Percentiles rank a stretch among this genome's conserved stretches.
phyloP scores from a whole-genome alignment of 2,113 vertebrate genomes.

The Paedocypris sp. region DNA sequence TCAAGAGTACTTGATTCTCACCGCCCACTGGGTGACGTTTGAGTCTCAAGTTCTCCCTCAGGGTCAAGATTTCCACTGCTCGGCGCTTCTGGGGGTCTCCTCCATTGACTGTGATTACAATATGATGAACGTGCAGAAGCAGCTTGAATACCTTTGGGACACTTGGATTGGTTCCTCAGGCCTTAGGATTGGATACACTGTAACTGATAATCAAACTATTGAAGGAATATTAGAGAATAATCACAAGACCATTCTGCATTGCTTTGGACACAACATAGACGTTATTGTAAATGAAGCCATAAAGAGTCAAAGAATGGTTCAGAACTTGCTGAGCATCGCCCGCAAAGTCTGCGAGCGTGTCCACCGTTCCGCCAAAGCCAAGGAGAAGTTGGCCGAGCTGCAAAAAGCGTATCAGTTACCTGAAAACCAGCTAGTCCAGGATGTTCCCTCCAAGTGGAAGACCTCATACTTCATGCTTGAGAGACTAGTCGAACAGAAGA shows the following conservation, averaged over 20 bases:
- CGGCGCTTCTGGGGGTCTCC: constrained; percentile 81
- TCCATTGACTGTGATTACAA: constrained; percentile 85
- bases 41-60: constrained; percentile 74
- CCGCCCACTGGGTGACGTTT: constrained; percentile 89
- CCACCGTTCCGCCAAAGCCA: constrained; percentile 77
- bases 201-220: constrained; percentile 79
- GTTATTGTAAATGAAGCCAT: constrained; percentile 90
- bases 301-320: constrained; percentile 95
- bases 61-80: constrained; percentile 85
- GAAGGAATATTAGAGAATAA: constrained; percentile 76
- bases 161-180: constrained; percentile 83
- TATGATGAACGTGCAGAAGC: constrained; percentile 78
- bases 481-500: constrained; percentile 86
- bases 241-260: constrained; percentile 76
- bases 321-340: constrained; percentile 84
- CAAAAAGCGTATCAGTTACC: constrained; percentile 76
- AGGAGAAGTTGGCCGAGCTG: constrained; percentile 78
- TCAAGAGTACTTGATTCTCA: constrained; percentile 86
- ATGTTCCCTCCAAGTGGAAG: constrained; percentile 85
- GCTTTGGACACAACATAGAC: constrained; percentile 85
- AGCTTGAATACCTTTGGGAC: constrained; percentile 91
- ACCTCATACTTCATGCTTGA: constrained; percentile 93
- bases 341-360: constrained; percentile 91
- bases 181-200: constrained; percentile 83
- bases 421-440: constrained; percentile 81